Evolutionary conservation across 2,888 invertebrate genomes (phyloP), one percentile per base, ranked within the genome.

Genomic region (Elegia similella): DNA sequence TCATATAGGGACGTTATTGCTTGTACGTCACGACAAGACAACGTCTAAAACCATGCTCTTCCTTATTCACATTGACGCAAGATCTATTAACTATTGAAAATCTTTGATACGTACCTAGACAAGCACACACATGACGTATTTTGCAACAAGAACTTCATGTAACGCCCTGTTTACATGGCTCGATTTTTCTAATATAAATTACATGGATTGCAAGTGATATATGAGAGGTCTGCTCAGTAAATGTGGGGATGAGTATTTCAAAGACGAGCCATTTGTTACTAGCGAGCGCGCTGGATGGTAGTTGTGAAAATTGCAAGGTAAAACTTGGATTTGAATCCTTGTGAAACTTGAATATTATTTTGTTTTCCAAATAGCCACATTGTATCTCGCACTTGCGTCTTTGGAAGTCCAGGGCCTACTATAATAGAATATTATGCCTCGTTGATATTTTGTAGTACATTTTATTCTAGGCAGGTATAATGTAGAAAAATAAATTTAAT

Each of bases 181-280:
- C 44, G 47, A 42, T 47, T 55, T 55, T 55, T 55, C 38, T 34
- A 34, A 55, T 46, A 17, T 16, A 44, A 29, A 44, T 47, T 38
- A 16, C 38, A 32, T 32, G 34, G n/a, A 5, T 23, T 8, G 32
- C 17, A n/a, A 23, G 42, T 47, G 38, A 55, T 47, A 55, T 47
- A 55, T 55, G 47, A 46, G 42, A 48, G 47, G 42, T 55, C 38
- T 42, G 29, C 15, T 42, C 17, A 47, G 46, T 29, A n/a, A 32
- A 47, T 44, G 55, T n/a, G 30, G 38, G 47, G 42, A 47, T 55
- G 55, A 55, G 46, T 55, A 47, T 55, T 55, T 47, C 47, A 47
- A 46, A 47, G 38, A 48, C 42, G 42, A 8, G 23, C 42, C 47
- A 47, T 55, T 55, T 55, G 15, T 55, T 47, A 38, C 46, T 17